Conservation (phyloP, 2,888 invertebrate species). For the Cheilosia variabilis region DNA sequence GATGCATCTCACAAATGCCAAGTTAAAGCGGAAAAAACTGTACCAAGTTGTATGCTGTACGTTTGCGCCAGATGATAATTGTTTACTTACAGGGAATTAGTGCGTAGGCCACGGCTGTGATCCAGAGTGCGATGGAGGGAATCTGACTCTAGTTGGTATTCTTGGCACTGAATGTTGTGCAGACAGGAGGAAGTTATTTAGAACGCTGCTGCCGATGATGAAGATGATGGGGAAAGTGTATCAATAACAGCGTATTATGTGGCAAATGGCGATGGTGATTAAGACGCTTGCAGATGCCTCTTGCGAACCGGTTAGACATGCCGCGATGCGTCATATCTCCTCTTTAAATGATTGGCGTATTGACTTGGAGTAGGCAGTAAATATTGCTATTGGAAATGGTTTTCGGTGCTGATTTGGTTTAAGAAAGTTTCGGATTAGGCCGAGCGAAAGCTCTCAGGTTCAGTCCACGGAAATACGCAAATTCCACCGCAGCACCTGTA, state of each 20-base stretch:
- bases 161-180: no score
- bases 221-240: constrained; percentile 63
- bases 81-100: constrained; percentile 25
- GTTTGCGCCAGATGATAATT: constrained; percentile 58
- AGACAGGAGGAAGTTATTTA: constrained; percentile 56
- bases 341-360: neutral
- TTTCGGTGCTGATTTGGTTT: no score
- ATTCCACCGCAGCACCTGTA: no score
- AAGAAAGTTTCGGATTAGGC: no score
- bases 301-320: constrained; percentile 8
- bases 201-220: constrained; percentile 3
- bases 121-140: neutral
- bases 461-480: no score
- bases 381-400: no score
- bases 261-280: constrained; percentile 37
- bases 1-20: constrained; percentile 44
- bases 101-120: constrained; percentile 6
- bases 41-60: constrained; percentile 57
- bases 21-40: constrained; percentile 58
- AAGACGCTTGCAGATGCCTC: constrained; percentile 2
- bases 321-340: neutral
- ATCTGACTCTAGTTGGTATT: neutral
- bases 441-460: no score
- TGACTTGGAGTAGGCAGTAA: no score
- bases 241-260: constrained; percentile 57